Base-by-base conservation (phyloP, 2,888 invertebrate genomes). In the Aspidiotus destructor region DNA sequence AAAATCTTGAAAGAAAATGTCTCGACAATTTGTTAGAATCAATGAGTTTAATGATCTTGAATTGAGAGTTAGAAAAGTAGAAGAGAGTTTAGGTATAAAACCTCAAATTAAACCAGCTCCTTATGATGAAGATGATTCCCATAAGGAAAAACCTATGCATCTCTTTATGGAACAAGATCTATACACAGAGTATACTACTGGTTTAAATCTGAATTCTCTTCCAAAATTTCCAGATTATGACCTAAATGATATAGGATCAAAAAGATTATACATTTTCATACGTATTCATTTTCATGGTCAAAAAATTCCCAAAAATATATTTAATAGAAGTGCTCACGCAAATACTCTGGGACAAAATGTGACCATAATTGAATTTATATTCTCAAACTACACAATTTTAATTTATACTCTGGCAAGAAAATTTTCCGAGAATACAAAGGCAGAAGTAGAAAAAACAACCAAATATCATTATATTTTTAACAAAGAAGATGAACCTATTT, bases 241-340 rank as follows among this genome's bases (percentile, higher is more conserved):
- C n/a, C 48, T 48, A 48, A 13, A 11, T 48, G 10, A 48, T 48
- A n/a, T n/a, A 48, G 48, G 48, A 48, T n/a, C 10, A n/a, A 48
- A 48, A 48, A 48, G 11, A 48, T 48, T 48, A 28, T 28, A 28
- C 48, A 48, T 48, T 13, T 48, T 48, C n/a, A 48, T 48, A 13
- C 48, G 48, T 48, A 48, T 48, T 48, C 48, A 48, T 48, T 48
- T 48, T 13, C 48, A 48, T 48, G n/a, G n/a, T 48, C 48, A 48
- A 48, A n/a, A 13, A 48, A n/a, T 48, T 11, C 10, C 10, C n/a
- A 11, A 48, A 48, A 11, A 11, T 48, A 48, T 13, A 48, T 13
- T 13, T 11, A 11, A 48, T 48, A 48, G n/a, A 13, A 48, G 11
- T 48, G 48, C 48, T 48, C 10, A n/a, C 48, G n/a, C 48, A 48